These are phyloP conservation scores for Neodon shergylaensis DNA, from an alignment of 2,113 vertebrate genomes.

Conservation along the genomic window DNA sequence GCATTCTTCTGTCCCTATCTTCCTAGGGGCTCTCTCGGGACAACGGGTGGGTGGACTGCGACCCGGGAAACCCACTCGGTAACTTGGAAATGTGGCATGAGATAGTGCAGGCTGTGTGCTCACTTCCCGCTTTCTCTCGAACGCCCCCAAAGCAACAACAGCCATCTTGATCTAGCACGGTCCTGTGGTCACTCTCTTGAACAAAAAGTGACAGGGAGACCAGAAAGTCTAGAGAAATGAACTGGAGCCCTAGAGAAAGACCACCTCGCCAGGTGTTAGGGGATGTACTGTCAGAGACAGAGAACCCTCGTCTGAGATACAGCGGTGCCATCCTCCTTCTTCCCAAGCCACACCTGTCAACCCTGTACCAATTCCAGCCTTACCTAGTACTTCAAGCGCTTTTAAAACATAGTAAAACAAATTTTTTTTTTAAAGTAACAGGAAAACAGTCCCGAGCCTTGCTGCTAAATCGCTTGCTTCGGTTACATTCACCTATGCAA, in stretches of 20 bases:
- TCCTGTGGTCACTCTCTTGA: neutral
- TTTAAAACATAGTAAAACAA: neutral
- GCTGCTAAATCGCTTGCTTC: neutral
- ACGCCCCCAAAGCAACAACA: constrained; percentile 5
- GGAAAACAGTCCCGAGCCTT: neutral
- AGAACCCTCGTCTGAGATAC: neutral
- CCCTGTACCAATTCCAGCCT: neutral
- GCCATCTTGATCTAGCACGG: constrained; percentile 61
- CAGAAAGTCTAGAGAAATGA: neutral
- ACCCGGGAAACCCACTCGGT: neutral
- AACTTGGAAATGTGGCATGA: neutral
- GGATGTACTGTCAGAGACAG: neutral
- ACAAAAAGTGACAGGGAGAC: neutral
- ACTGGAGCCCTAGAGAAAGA: neutral
- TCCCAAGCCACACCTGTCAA: neutral
- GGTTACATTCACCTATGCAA: neutral
- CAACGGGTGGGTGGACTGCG: neutral
- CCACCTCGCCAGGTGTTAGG: rapidly evolving
- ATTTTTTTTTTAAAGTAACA: too few relatives aligned
- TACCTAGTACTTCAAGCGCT: neutral
- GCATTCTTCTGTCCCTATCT: neutral
- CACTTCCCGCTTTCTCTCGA: neutral
- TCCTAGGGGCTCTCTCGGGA: neutral
- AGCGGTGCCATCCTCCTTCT: neutral
- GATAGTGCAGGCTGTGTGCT: neutral